phyloP scores from a whole-genome alignment of 2,797 vertebrate species.

The Cirrhinus mrigala region DNA sequence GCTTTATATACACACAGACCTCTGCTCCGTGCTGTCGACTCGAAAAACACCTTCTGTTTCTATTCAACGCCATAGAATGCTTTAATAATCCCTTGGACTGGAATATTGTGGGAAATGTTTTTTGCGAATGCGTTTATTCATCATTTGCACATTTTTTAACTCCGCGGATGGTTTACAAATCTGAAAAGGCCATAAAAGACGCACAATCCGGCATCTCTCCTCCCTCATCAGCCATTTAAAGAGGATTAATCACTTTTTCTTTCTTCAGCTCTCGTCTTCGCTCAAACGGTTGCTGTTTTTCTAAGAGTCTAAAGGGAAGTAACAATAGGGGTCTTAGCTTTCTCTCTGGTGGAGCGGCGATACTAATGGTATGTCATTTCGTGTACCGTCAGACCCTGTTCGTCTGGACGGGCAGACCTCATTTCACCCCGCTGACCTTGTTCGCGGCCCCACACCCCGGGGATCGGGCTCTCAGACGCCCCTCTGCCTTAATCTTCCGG shows the following conservation, averaged over 20 bases:
- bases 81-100: background rate
- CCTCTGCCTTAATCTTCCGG: conserved; percentile 16
- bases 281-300: conserved; percentile 1
- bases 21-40: conserved; percentile 22
- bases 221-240: conserved; percentile 39
- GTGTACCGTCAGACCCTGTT: conserved; percentile 21
- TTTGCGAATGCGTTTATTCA: background rate
- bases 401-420: background rate
- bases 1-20: conserved; percentile 37
- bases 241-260: conserved; percentile 37
- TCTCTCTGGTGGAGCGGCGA: background rate
- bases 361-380: conserved; percentile 18
- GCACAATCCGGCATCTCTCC: background rate
- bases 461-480: conserved; percentile 22
- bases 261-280: background rate
- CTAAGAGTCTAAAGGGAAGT: background rate
- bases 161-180: background rate
- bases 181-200: conserved; percentile 40
- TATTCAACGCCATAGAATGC: background rate
- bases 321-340: conserved; percentile 21
- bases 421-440: conserved; percentile 27
- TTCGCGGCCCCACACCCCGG: background rate
- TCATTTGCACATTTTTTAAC: background rate
- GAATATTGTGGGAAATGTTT: background rate
- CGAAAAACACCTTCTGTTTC: conserved; percentile 30